Evolutionary conservation across 1,140 invertebrate species (phyloP), one percentile per base, ranked within the genome.

Genomic region (Glossosoma conforme): DNA sequence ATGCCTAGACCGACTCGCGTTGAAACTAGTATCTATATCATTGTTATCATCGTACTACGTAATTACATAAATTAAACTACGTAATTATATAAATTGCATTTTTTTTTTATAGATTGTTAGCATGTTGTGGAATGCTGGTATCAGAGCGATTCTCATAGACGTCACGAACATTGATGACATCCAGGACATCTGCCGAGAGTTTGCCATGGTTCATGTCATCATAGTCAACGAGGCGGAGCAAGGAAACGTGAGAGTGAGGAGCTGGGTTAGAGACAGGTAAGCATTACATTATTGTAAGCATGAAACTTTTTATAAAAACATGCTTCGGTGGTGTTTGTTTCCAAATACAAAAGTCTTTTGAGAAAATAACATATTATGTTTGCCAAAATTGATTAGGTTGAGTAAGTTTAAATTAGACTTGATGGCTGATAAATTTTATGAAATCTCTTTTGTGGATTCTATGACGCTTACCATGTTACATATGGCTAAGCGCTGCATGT

Each of bases 211-310:
- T 28, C 75, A 82, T 61, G 74, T 85, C 21, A 69, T 88, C 13
- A 73, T 85, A 19, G 61, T 87, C 6, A 84, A 82, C 59, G 80
- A 81, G 45, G 70, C 66, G 2, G 84, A 86, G 56, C 72, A 72
- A 28, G 75, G 77, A 5, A 74, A 50, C 32, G 66, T 83, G 6
- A 74, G 73, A 58, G 67, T 86, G 17, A 64, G 77, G 43, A 75
- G 67, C 19, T 77, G 74, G 71, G 77, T 81, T 48, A 76, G 72
- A 47, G 78, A 82, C 24, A 70, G 69, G 72, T 70, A 63, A 55
- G 17, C 1, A 19, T 28, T 28, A 28, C n/a, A 28, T 8, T 8
- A 28, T 28, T 28, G n/a, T 28, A 8, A n/a, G n/a, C n/a, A n/a
- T n/a, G n/a, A n/a, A n/a, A n/a, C n/a, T n/a, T n/a, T n/a, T n/a